These are phyloP conservation scores for Enteromius argenteus DNA, from an alignment of 2,797 vertebrate species.

Conservation along the genomic window DNA sequence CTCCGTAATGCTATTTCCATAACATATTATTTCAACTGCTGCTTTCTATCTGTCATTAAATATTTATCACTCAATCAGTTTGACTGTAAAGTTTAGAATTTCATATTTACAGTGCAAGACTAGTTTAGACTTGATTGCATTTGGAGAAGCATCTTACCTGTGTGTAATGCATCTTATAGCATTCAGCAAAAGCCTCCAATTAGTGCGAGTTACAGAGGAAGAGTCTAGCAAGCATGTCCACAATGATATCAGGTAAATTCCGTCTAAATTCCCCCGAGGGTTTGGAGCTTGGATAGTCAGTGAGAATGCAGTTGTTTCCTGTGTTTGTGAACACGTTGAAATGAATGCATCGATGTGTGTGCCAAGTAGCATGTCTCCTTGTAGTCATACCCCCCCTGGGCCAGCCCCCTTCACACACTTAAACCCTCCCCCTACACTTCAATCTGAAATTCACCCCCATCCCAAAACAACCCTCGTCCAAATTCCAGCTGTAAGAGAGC, in stretches of 20 bases:
- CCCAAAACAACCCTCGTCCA: constrained; percentile 26
- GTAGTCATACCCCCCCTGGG: constrained; percentile 19
- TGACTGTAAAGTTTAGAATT: not conserved
- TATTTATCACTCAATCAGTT: not conserved
- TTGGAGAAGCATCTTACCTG: constrained; percentile 46
- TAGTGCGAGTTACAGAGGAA: not conserved
- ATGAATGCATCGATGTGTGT: constrained; percentile 39
- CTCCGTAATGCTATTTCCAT: not conserved
- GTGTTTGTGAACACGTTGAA: not conserved
- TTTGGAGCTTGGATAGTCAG: not conserved
- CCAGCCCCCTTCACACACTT: constrained; percentile 40
- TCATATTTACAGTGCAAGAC: not conserved
- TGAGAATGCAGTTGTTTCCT: constrained; percentile 16
- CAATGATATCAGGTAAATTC: not conserved
- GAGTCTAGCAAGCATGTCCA: constrained; percentile 23
- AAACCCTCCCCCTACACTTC: constrained; percentile 51
- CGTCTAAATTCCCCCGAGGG: not conserved
- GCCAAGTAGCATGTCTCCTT: constrained; percentile 40
- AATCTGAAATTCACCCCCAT: constrained; percentile 35
- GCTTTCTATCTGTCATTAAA: constrained; percentile 23
- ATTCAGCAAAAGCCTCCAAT: constrained; percentile 5
- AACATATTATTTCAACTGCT: constrained; percentile 14
- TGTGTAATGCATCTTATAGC: constrained; percentile 42
- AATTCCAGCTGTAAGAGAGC: constrained; percentile 40
- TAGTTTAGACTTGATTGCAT: constrained; percentile 11